phyloP scores from a whole-genome alignment of 1,140 invertebrate genomes.

The Thaumatotibia leucotreta region DNA sequence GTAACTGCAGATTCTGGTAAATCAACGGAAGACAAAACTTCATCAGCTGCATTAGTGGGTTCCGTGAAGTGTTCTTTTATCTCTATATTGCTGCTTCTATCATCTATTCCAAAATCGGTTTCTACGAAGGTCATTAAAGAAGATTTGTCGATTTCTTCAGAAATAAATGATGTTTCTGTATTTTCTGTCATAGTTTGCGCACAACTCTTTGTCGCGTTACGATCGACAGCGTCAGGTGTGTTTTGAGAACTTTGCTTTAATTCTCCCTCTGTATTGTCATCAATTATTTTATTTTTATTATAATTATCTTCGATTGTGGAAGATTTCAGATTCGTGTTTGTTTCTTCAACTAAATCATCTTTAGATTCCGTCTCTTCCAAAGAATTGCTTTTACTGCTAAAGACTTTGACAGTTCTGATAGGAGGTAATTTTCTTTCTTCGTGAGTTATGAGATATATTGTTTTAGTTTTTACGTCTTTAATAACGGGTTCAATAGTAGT shows the following conservation, averaged over 20 bases:
- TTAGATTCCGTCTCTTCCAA: slow-evolving; percentile 36
- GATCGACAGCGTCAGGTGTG: neutral
- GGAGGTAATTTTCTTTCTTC: slow-evolving; percentile 82
- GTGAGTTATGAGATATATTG: slow-evolving; percentile 81
- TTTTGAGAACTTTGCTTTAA: slow-evolving; percentile 18
- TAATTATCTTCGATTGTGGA: slow-evolving; percentile 20
- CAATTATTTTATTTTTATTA: neutral
- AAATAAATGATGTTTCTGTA: neutral
- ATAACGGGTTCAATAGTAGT: slow-evolving; percentile 37
- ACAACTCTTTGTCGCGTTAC: neutral
- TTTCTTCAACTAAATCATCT: slow-evolving; percentile 21
- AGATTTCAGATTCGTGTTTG: slow-evolving; percentile 36
- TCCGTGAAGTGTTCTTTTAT: neutral
- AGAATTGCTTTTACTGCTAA: slow-evolving; percentile 64
- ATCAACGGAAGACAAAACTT: neutral
- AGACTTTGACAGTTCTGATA: slow-evolving; percentile 80
- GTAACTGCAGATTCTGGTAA: neutral
- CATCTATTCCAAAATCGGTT: neutral
- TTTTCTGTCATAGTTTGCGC: neutral
- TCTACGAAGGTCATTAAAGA: neutral
- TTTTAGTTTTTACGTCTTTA: slow-evolving; percentile 75
- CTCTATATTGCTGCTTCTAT: neutral
- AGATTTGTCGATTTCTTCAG: neutral
- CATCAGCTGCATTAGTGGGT: neutral
- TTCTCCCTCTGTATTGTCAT: slow-evolving; percentile 14